phyloP scores from a whole-genome alignment of 2,113 vertebrate genomes.

The Oryzias curvinotus region DNA sequence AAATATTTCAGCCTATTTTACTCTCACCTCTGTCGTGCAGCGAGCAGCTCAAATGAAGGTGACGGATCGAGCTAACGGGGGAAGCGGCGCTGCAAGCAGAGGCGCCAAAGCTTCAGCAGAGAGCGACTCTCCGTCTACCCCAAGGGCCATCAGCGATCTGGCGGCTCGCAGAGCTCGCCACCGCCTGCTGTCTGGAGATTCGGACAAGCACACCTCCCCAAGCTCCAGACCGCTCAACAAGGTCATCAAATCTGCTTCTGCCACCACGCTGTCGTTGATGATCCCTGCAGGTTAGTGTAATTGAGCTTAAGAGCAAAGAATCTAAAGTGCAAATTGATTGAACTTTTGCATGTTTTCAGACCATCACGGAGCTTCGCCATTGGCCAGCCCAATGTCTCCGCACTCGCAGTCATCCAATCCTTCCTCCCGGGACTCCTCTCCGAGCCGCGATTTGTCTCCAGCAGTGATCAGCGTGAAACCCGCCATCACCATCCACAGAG shows the following conservation, averaged over 20 bases:
- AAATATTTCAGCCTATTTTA: not conserved
- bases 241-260: constrained; percentile 98
- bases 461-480: constrained; percentile 83
- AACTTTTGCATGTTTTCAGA: constrained; percentile 70
- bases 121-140: constrained; percentile 81
- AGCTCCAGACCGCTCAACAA: constrained; percentile 88
- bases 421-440: constrained; percentile 95
- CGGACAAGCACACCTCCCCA: constrained; percentile 85
- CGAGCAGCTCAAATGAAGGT: constrained; percentile 80
- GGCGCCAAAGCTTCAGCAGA: constrained; percentile 50
- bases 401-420: constrained; percentile 96
- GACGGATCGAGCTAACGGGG: constrained; percentile 70
- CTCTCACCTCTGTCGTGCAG: constrained; percentile 64
- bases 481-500: constrained; percentile 90
- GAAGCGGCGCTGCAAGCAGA: constrained; percentile 27
- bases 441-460: constrained; percentile 92
- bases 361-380: constrained; percentile 89
- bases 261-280: constrained; percentile 94
- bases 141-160: constrained; percentile 96
- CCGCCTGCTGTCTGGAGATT: constrained; percentile 91
- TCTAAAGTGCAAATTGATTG: no score
- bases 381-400: constrained; percentile 98
- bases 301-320: no score
- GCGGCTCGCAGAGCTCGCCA: constrained; percentile 92
- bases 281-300: constrained; percentile 87